Evolutionary conservation across 2,797 vertebrate species (phyloP).

Genomic region (Phaenicophaeus curvirostris): DNA sequence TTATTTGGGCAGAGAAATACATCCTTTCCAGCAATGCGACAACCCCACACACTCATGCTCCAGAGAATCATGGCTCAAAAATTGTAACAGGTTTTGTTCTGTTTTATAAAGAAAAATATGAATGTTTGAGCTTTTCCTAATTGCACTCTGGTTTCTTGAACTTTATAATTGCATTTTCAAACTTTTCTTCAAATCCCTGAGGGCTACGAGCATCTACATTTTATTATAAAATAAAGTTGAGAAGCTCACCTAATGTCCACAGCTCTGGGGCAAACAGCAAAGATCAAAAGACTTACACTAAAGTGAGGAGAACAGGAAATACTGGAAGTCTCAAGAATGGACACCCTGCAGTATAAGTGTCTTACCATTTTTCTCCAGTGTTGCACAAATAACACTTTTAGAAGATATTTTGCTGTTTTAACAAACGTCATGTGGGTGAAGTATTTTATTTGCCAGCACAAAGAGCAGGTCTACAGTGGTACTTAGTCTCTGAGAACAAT

Average conservation of each 20-base stretch:
- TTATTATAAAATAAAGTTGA: conserved; percentile 20
- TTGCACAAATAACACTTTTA: background rate
- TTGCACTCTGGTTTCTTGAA: conserved; percentile 22
- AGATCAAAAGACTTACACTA: background rate
- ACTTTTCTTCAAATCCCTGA: background rate
- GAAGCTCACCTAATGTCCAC: background rate
- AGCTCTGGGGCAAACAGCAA: conserved; percentile 14
- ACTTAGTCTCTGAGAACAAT: background rate
- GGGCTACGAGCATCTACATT: background rate
- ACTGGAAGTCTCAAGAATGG: background rate
- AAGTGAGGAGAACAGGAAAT: conserved; percentile 2
- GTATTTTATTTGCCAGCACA: background rate
- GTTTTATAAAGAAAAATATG: conserved; percentile 21
- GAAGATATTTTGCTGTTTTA: background rate
- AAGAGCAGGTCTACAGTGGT: background rate
- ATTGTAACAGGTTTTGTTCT: background rate
- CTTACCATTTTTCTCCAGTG: background rate
- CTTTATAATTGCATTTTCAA: conserved; percentile 14
- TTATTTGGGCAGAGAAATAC: background rate
- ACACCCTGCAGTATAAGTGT: background rate
- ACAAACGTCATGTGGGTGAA: background rate
- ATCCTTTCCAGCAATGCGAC: conserved; percentile 23
- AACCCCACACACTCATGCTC: conserved; percentile 4
- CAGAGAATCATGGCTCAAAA: background rate
- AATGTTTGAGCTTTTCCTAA: conserved; percentile 12